phyloP scores from a whole-genome alignment of 2,797 vertebrate species.

The Gymnoscopelus microlampas region DNA sequence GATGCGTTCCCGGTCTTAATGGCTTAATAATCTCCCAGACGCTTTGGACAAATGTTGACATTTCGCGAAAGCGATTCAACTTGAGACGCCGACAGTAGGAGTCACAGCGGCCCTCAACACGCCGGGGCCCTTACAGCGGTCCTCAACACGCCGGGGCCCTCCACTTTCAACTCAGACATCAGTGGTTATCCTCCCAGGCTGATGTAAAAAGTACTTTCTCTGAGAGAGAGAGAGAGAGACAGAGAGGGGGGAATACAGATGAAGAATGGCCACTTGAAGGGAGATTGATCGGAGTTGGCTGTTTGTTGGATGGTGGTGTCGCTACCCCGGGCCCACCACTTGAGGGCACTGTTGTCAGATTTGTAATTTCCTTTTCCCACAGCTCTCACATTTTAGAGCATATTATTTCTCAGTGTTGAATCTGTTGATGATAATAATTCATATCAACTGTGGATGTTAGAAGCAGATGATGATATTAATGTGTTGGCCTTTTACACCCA shows the following conservation, averaged over 20 bases:
- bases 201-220: not conserved
- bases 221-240: not conserved
- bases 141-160: no score
- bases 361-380: slow-evolving; percentile 2
- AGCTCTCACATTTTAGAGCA: slow-evolving; percentile 17
- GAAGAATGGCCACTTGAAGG: not conserved
- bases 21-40: slow-evolving; percentile 53
- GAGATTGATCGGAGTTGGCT: not conserved
- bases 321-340: slow-evolving; percentile 44
- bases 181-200: not conserved
- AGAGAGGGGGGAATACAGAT: slow-evolving; percentile 21
- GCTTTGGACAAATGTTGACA: slow-evolving; percentile 62
- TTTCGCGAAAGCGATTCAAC: slow-evolving; percentile 51
- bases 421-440: not conserved
- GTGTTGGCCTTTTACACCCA: no score
- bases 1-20: no score
- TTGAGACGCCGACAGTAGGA: slow-evolving; percentile 31
- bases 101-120: not conserved
- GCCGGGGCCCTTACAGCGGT: no score
- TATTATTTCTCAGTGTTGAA: not conserved
- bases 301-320: no score
- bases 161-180: no score
- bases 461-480: not conserved
- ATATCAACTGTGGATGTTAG: slow-evolving; percentile 4
- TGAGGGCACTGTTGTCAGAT: slow-evolving; percentile 61